Base-by-base conservation (phyloP, 2,797 vertebrate species). In the Urosaurus nigricauda region DNA sequence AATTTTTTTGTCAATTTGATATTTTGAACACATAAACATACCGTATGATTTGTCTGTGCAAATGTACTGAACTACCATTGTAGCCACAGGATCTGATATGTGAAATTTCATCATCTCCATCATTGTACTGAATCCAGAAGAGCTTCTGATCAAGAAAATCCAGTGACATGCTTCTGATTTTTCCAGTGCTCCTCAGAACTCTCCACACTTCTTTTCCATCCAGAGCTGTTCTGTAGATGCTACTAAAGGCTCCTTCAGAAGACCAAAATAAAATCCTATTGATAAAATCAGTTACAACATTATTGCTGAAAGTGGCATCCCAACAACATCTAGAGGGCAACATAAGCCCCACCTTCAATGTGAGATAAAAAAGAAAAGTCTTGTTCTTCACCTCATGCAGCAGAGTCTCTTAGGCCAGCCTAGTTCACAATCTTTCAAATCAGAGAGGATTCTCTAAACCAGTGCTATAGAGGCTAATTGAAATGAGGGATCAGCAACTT, bases 261-360 rank as follows among this genome's bases (percentile, higher is more conserved):
- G 98, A 95, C 98, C 98, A 99, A 94, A 99, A 99, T 63, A 99
- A 88, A 87, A 98, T 95, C 95, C 99, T 99, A 95, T 81, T 94
- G 70, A 84, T 5, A 91, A 93, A 80, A 90, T 56, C 19, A 19
- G 1, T 65, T 12, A 92, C 8, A 1, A 0, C 0, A 19, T 17
- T n/a, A 60, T 73, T 74, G 9, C 65, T 32, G 12, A 29, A 12
- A 68, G 65, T 68, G 65, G 65, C 65, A 68, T 29, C 65, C 29
- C 14, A 11, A 21, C 29, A 24, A 47, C 19, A 12, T 77, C 43
- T 77, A 13, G n/a, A 47, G 24, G 21, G 40, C 24, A 77, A 77
- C 43, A 4, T 7, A 77, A 47, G 9, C 12, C 40, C 21, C 9
- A 29, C 24, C 7, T 3, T 29, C 37, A 3, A 40, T 74, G 4